These are phyloP conservation scores for Cynopterus sphinx DNA, from an alignment of 2,797 vertebrate species.

Conservation along the genomic window DNA sequence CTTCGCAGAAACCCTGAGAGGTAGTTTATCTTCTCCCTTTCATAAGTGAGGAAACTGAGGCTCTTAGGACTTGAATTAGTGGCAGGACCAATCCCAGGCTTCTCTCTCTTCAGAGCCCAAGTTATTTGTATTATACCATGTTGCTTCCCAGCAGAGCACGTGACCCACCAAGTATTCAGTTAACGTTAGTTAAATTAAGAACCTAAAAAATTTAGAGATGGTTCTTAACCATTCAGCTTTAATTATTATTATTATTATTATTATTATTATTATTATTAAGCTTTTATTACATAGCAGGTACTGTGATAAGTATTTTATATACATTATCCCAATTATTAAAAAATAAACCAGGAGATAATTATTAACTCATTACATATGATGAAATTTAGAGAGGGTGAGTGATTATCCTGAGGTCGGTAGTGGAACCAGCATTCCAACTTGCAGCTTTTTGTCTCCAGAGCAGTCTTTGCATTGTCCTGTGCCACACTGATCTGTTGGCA, in stretches of 20 bases:
- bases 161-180: neutral
- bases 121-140: neutral
- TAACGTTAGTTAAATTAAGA: neutral
- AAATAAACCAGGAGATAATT: neutral
- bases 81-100: neutral
- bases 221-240: neutral
- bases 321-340: neutral
- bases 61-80: neutral
- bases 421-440: neutral
- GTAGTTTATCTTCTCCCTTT: neutral
- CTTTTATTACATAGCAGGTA: neutral
- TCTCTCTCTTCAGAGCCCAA: neutral
- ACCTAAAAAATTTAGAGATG: neutral
- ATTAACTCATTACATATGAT: neutral
- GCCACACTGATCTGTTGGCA: neutral
- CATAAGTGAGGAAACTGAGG: neutral
- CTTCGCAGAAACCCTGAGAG: neutral
- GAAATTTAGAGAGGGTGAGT: neutral
- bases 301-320: neutral
- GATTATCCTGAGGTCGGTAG: neutral
- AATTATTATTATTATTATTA: neutral
- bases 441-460: neutral
- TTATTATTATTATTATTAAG: neutral
- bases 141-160: neutral
- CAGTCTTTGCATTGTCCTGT: fast-evolving